Evolutionary conservation across 2,888 invertebrate species (phyloP), one percentile per base, ranked within the genome.

Genomic region (Mystacides longicornis): DNA sequence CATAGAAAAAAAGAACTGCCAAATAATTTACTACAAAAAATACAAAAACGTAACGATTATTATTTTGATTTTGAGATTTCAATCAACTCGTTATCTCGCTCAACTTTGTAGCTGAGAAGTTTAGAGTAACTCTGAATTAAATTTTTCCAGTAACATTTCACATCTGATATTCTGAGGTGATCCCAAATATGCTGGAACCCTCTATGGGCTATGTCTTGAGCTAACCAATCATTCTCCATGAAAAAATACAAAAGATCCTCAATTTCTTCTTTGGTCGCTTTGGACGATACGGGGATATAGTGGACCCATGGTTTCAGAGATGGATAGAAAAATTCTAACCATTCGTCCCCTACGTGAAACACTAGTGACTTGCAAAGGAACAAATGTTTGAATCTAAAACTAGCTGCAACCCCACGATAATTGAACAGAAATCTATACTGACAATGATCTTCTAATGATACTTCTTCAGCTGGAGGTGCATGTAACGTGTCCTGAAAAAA

Each of bases 351-450:
- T 1, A 96, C 93, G 69, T 97, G 96, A 66, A 96, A 92, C 1
- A 98, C 91, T 37, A 96, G 71, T 0, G 95, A 95, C 64, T 87
- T 85, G 68, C 97, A 98, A 1, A 97, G 74, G 66, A 97, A 93
- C 43, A 98, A 78, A 73, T 97, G 96, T 69, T 96, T 96, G 52
- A 95, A 84, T n/a, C 97, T 81, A 67, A 98, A 98, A 70, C 95
- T 96, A 9, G 97, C 97, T 2, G 97, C 96, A 0, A 98, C 96
- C 2, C 97, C 97, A 62, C 96, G 83, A 68, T 93, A 97, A 75
- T 98, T 98, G 68, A 97, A 96, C 42, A 97, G 77, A 70, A 92
- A 97, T 71, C 92, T 93, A 71, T 86, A 96, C 70, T 84, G 82
- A 71, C 97, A 98, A 69, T 97, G 97, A 11, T 91, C 86, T 73